These are phyloP conservation scores for Dorcus parallelipipedus DNA, from an alignment of 2,888 invertebrate genomes.

Conservation along the genomic window DNA sequence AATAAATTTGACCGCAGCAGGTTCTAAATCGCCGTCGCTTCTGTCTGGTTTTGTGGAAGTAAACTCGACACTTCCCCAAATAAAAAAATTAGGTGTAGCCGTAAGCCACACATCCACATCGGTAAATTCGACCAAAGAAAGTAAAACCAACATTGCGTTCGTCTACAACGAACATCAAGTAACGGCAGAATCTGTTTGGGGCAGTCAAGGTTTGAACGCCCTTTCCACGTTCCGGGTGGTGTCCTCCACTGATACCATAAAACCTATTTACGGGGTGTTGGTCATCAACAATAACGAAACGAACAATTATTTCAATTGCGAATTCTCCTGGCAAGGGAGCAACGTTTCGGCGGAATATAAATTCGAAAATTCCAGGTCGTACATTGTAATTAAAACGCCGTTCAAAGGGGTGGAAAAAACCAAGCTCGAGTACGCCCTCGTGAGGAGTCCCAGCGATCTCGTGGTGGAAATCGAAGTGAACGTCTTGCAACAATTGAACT, in stretches of 20 bases:
- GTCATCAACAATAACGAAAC: constrained; percentile 20
- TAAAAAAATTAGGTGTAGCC: constrained; percentile 22
- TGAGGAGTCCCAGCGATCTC: constrained; percentile 18
- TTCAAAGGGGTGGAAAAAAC: constrained; percentile 27
- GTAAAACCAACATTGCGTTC: constrained; percentile 20
- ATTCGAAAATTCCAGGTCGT: constrained; percentile 23
- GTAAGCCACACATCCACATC: constrained; percentile 17
- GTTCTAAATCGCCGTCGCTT: constrained; percentile 20
- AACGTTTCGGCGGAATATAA: constrained; percentile 19
- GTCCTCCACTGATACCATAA: constrained; percentile 22
- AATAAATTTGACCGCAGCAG: constrained; percentile 24
- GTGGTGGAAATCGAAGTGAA: constrained; percentile 22
- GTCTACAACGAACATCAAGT: constrained; percentile 28
- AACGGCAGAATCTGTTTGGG: constrained; percentile 20
- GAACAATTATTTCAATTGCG: constrained; percentile 15
- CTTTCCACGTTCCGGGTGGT: constrained; percentile 22
- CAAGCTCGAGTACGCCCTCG: constrained; percentile 24
- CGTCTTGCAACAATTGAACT: constrained; percentile 26
- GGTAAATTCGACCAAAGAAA: constrained; percentile 9
- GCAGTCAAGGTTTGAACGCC: constrained; percentile 17
- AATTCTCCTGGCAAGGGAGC: constrained; percentile 23
- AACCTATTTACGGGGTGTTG: constrained; percentile 22
- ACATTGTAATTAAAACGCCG: constrained; percentile 25
- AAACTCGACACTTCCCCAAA: constrained; percentile 29
- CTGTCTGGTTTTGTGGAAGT: constrained; percentile 24